These are phyloP conservation scores for Pterocles gutturalis DNA, from an alignment of 2,113 vertebrate species.

Conservation along the genomic window DNA sequence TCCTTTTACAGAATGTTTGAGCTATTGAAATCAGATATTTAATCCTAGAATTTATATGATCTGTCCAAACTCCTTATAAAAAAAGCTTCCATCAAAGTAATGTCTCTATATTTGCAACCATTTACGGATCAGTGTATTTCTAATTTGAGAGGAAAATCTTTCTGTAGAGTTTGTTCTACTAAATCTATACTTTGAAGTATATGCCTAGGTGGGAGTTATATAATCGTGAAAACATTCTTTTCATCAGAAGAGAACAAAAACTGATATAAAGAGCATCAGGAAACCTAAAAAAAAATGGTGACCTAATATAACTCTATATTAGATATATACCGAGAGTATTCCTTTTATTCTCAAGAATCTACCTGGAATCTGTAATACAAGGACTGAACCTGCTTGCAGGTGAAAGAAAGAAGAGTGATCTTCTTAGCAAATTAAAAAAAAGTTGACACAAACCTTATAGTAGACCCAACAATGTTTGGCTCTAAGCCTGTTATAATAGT, in stretches of 20 bases:
- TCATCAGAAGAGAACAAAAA: background rate
- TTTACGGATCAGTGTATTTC: background rate
- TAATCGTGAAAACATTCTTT: background rate
- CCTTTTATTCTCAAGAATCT: background rate
- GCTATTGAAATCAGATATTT: background rate
- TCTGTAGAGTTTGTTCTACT: background rate
- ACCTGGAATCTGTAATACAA: background rate
- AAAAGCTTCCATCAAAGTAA: background rate
- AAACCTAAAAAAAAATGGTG: background rate
- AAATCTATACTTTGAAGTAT: background rate
- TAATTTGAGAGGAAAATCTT: background rate
- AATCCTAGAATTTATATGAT: background rate
- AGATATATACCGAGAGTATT: background rate
- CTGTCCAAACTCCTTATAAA: background rate
- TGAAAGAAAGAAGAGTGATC: background rate
- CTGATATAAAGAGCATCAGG: background rate
- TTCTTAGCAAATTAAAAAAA: background rate
- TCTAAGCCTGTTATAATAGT: background rate
- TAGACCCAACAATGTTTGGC: background rate
- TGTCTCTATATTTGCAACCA: background rate
- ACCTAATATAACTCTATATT: background rate
- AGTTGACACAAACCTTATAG: background rate
- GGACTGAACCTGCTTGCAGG: background rate
- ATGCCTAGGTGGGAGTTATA: background rate
- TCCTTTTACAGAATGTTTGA: background rate